Conservation (phyloP, 2,888 invertebrate species). For the Teleogryllus oceanicus region DNA sequence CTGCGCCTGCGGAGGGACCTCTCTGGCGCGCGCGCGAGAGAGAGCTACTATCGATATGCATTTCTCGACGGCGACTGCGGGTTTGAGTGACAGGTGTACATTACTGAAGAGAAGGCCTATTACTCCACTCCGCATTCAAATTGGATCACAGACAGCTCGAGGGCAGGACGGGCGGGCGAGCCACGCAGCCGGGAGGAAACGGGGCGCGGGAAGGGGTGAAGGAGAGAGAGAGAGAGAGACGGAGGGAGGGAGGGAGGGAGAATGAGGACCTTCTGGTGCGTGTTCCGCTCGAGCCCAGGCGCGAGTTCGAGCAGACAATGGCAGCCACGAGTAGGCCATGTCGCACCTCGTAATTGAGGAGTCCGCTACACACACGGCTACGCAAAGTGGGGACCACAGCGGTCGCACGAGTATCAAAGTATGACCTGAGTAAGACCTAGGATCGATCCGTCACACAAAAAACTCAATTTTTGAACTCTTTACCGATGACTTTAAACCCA, state of each 20-base stretch:
- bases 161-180: conserved; percentile 19
- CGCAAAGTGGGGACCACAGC: too few relatives aligned
- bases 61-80: neutral
- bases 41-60: conserved; percentile 4
- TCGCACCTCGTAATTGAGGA: too few relatives aligned
- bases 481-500: too few relatives aligned
- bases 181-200: neutral
- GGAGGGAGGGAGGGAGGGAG: neutral
- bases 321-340: neutral
- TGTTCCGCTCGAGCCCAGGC: conserved; percentile 18
- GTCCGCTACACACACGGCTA: too few relatives aligned
- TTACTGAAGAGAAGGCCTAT: conserved; percentile 34
- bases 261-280: neutral
- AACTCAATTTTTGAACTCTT: too few relatives aligned
- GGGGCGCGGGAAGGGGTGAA: neutral
- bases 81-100: conserved; percentile 35
- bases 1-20: neutral
- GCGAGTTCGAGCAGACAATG: neutral
- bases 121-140: conserved; percentile 34
- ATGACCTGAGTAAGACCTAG: too few relatives aligned
- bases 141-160: conserved; percentile 34
- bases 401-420: too few relatives aligned
- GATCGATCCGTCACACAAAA: too few relatives aligned
- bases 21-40: neutral
- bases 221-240: neutral